Base-by-base conservation (phyloP, 2,888 invertebrate genomes). In the Eumacrocentrus americanus region DNA sequence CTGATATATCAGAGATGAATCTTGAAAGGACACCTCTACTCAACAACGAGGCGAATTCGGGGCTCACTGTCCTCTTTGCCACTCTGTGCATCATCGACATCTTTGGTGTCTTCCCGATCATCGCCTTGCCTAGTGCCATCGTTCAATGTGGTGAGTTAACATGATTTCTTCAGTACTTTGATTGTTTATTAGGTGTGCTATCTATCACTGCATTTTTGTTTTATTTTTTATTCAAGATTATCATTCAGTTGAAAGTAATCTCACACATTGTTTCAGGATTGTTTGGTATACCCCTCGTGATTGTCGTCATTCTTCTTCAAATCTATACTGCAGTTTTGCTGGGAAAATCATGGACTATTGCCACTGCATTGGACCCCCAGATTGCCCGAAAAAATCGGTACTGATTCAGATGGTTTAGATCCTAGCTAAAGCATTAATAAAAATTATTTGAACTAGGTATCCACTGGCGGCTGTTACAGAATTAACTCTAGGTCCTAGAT, bases 391-490 rank as follows among this genome's bases (percentile, higher is more conserved):
- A 80, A 84, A 85, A 76, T 75, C 82, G 85, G 85, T 85, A 72
- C 62, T 63, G 25, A 53, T 50, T 25, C 20, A 44, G 11, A 34
- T 40, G 18, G n/a, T 29, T 29, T 29, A 29, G 9, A 29, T 29
- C 9, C 29, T 29, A 6, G 4, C 9, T 29, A 29, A 29, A 29
- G 4, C 9, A 29, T 29, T 4, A 29, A 29, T 9, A 29, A 29
- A 29, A 29, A 29, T 29, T 29, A 29, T 29, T 29, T 29, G 29
- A 29, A 29, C 9, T 77, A 89, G 94, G 65, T 90, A 89, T 76
- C 94, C 95, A 0, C 92, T 94, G 74, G 90, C 93, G 0, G 92
- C 94, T 0, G 86, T 95, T 16, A 92, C 91, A 0, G 90, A 93
- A 74, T 80, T 92, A 44, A 89, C 92, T 0, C 90, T 88, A 69